These are phyloP conservation scores for Hylia prasina DNA, from an alignment of 2,113 vertebrate genomes.

Conservation along the genomic window DNA sequence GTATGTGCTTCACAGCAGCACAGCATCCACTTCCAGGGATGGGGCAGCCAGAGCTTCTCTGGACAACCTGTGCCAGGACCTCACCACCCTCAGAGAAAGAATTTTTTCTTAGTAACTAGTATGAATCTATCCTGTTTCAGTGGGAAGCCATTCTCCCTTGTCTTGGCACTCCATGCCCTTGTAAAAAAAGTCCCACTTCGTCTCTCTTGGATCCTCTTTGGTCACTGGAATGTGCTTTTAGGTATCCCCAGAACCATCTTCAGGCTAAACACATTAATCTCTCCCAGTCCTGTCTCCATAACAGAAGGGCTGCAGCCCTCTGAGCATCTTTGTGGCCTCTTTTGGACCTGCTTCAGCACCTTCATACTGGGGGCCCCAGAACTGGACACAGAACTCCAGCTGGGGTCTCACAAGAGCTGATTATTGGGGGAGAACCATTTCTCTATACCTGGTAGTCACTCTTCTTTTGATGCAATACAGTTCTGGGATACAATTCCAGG, in stretches of 20 bases:
- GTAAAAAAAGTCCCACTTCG: background rate
- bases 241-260: background rate
- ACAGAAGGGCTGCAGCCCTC: background rate
- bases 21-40: background rate
- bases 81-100: background rate
- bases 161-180: background rate
- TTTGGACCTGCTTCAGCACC: background rate
- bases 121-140: background rate
- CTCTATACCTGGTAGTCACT: background rate
- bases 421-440: background rate
- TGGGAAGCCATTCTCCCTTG: background rate
- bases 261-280: background rate
- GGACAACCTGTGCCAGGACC: background rate
- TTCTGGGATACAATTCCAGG: background rate
- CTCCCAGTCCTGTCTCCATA: background rate
- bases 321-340: fast-evolving
- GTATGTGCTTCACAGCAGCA: background rate
- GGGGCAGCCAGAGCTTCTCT: background rate
- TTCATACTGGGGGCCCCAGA: background rate
- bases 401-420: background rate
- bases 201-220: background rate
- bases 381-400: background rate
- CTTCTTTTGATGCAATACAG: background rate
- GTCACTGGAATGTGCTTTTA: background rate
- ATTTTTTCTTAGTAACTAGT: background rate